These are phyloP conservation scores for Coelopa pilipes DNA, from an alignment of 2,888 invertebrate genomes.

Conservation along the genomic window DNA sequence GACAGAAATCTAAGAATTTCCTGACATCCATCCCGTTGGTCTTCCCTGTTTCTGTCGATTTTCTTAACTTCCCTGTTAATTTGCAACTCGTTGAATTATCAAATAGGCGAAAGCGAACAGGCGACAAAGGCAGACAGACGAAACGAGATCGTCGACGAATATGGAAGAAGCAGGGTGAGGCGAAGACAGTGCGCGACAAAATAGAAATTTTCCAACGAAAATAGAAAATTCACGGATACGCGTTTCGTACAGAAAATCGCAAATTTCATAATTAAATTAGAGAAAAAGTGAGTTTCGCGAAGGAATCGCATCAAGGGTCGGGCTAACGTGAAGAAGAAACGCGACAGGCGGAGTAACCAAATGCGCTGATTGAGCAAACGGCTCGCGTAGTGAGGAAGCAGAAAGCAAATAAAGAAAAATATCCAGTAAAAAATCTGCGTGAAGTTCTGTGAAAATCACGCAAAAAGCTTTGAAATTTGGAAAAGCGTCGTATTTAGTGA, in stretches of 20 bases:
- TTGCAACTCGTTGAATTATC: no score
- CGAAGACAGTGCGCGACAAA: slow-evolving; percentile 17
- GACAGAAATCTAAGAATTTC: slow-evolving; percentile 37
- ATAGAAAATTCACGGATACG: slow-evolving; percentile 18
- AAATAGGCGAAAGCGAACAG: slow-evolving; percentile 27
- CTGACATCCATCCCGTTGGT: no score
- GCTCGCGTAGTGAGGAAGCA: background rate
- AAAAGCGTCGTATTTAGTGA: background rate
- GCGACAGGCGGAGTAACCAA: background rate
- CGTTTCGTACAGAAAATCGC: slow-evolving; percentile 2
- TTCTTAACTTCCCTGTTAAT: no score
- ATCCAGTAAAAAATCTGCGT: slow-evolving; percentile 2
- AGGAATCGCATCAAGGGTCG: slow-evolving; percentile 7
- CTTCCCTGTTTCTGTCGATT: no score
- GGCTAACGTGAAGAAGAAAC: slow-evolving; percentile 18
- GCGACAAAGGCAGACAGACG: background rate
- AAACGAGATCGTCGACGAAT: slow-evolving; percentile 36
- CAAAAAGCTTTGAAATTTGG: slow-evolving; percentile 4
- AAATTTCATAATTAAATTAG: slow-evolving; percentile 33
- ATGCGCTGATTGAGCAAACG: background rate
- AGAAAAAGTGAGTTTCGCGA: background rate
- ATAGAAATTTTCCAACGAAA: slow-evolving; percentile 27
- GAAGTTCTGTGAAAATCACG: slow-evolving; percentile 13
- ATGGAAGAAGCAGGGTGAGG: slow-evolving; percentile 23
- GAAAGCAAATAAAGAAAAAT: background rate